Conservation (phyloP, 2,888 invertebrate genomes). For the Laspeyria flexula region DNA sequence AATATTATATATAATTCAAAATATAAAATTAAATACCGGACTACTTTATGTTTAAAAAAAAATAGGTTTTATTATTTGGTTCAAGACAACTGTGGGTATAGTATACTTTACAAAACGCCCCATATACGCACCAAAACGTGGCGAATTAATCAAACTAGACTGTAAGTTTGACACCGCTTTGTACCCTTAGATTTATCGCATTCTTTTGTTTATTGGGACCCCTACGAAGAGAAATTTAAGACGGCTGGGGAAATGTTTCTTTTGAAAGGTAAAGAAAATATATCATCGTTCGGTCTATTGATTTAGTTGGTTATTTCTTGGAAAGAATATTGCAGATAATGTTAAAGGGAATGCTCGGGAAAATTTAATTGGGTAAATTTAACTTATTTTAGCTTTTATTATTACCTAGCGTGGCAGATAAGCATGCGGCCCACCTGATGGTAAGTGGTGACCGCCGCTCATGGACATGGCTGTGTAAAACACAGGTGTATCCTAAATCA, state of each 20-base stretch:
- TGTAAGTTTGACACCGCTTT: conserved; percentile 35
- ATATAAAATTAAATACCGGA: no score
- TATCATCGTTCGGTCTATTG: conserved; percentile 19
- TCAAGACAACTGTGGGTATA: not conserved
- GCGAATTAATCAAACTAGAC: conserved; percentile 47
- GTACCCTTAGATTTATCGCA: conserved; percentile 38
- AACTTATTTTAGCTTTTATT: no score
- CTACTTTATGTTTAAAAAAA: no score
- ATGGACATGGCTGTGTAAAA: no score
- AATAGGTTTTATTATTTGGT: no score
- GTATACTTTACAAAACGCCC: conserved; percentile 15
- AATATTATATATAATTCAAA: no score
- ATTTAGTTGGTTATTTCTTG: conserved; percentile 12
- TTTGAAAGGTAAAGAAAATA: conserved; percentile 8
- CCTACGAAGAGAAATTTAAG: conserved; percentile 13
- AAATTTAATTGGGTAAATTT: no score
- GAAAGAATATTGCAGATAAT: not conserved
- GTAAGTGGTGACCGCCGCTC: no score
- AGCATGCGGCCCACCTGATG: no score
- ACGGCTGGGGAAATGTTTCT: conserved; percentile 2
- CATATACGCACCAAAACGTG: conserved; percentile 28
- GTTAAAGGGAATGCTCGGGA: not conserved
- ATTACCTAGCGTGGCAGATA: no score
- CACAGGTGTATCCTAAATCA: no score
- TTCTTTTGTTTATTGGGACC: conserved; percentile 39